Conservation (phyloP, 2,797 vertebrate genomes). For the Sternotherus odoratus region DNA sequence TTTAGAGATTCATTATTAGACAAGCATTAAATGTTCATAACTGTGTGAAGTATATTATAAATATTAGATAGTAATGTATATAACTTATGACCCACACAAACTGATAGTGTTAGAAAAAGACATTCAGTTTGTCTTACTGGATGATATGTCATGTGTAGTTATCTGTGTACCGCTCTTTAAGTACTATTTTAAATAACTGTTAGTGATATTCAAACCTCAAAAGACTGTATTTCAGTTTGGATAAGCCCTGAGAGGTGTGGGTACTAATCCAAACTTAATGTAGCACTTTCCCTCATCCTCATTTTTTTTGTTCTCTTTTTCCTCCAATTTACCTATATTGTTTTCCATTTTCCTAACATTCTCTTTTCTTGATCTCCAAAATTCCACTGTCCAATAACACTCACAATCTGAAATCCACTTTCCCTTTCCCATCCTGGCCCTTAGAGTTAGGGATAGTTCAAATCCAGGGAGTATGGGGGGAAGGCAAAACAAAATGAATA, state of each 20-base stretch:
- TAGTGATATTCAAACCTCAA: not conserved
- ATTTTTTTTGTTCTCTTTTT: not conserved
- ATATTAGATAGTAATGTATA: not conserved
- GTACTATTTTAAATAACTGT: not conserved
- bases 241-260: not conserved
- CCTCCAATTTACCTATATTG: not conserved
- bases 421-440: not conserved
- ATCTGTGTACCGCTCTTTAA: not conserved
- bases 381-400: not conserved
- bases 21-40: not conserved
- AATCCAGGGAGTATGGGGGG: not conserved
- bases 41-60: not conserved
- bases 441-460: not conserved
- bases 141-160: not conserved
- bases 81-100: not conserved
- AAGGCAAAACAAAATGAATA: not conserved
- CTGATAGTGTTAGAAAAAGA: not conserved
- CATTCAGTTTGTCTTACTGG: not conserved
- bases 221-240: not conserved
- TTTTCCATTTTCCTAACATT: not conserved
- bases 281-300: not conserved
- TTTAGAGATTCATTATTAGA: not conserved
- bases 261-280: not conserved
- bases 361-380: not conserved
- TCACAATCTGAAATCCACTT: not conserved